phyloP scores from a whole-genome alignment of 2,113 vertebrate genomes.

The Sorex araneus region DNA sequence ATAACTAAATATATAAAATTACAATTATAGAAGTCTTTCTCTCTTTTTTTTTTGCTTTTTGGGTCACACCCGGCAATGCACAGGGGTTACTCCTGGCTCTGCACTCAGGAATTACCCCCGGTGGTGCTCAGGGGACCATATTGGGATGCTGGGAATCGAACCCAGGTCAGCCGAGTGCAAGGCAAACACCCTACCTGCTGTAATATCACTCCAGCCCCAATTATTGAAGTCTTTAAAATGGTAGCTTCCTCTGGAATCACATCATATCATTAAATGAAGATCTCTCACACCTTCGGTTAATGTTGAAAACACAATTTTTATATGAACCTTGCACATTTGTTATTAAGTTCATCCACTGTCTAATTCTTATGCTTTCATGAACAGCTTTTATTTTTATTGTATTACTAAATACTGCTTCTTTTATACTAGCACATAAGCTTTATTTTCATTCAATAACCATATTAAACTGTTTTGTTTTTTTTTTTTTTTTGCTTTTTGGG shows the following conservation, averaged over 20 bases:
- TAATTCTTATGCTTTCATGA: conserved; percentile 19
- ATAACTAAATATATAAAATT: conserved; percentile 12
- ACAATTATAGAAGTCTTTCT: too few relatives aligned
- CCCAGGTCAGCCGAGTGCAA: too few relatives aligned
- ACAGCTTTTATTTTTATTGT: conserved; percentile 24
- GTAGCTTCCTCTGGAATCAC: neutral
- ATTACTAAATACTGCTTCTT: neutral
- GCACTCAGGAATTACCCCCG: too few relatives aligned
- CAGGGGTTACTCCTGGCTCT: too few relatives aligned
- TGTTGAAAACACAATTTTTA: conserved; percentile 42
- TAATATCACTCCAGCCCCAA: too few relatives aligned
- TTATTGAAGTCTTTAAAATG: conserved; percentile 45
- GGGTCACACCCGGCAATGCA: too few relatives aligned
- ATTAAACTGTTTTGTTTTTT: conserved; percentile 35
- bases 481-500: too few relatives aligned
- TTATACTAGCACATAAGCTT: neutral
- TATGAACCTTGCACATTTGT: neutral
- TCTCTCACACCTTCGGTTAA: neutral
- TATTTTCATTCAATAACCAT: neutral
- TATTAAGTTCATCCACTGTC: neutral
- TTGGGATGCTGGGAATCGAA: too few relatives aligned
- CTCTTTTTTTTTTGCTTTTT: too few relatives aligned
- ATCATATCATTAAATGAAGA: conserved; percentile 5
- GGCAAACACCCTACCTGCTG: too few relatives aligned
- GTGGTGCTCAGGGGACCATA: too few relatives aligned